A percentile compares a stretch with the other conserved stretches of the same genome.
Evolutionary conservation across 1,140 invertebrate genomes (phyloP).

Genomic region (Cephus cinctus): DNA sequence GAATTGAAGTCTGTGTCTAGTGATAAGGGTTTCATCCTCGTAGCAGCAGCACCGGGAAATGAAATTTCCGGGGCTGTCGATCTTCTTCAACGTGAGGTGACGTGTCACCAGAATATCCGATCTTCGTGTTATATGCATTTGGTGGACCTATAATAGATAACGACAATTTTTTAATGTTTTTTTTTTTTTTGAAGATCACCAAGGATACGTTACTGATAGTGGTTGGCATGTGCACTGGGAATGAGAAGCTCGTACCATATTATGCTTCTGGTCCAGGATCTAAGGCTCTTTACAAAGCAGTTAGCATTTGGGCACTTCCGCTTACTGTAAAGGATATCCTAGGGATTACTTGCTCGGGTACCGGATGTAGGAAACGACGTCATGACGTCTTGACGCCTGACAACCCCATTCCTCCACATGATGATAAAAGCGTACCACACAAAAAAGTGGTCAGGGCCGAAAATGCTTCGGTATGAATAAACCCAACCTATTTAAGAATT

Average conservation of each 20-base stretch:
- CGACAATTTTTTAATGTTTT: neutral
- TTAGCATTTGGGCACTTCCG: too few species aligned
- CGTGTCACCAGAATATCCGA: too few species aligned
- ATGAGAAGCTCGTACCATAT: conserved; percentile 18
- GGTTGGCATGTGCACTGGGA: conserved; percentile 18
- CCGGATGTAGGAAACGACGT: neutral
- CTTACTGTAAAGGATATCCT: too few species aligned
- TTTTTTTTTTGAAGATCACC: conserved; percentile 1
- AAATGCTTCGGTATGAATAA: neutral
- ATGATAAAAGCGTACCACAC: too few species aligned
- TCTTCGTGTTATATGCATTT: too few species aligned
- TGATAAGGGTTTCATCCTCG: conserved; percentile 33
- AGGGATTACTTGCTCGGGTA: too few species aligned
- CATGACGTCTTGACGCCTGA: neutral
- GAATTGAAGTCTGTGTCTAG: conserved; percentile 23
- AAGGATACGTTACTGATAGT: conserved; percentile 30
- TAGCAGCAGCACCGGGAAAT: conserved; percentile 15
- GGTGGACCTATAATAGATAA: too few species aligned
- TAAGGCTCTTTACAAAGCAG: conserved; percentile 10
- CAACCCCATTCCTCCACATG: neutral
- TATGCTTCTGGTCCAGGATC: conserved; percentile 27
- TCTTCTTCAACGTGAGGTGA: conserved; percentile 27
- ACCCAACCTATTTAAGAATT: neutral
- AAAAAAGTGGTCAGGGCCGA: too few species aligned
- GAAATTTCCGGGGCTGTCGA: conserved; percentile 20